Evolutionary conservation across 2,888 invertebrate species (phyloP).

Genomic region (Melieria crassipennis): DNA sequence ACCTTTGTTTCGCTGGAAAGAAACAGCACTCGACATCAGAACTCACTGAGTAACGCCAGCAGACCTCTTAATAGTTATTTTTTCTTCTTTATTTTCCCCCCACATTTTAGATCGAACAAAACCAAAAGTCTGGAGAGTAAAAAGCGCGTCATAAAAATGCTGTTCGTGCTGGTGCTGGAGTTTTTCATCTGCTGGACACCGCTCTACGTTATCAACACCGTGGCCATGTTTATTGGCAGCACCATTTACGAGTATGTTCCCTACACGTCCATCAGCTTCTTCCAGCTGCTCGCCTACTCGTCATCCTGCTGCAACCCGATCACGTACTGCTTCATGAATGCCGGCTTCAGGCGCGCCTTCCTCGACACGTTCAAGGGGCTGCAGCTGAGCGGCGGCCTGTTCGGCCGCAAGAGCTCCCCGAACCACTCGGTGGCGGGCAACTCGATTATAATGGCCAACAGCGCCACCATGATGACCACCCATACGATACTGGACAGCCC

Average conservation of each 20-base stretch:
- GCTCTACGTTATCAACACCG: constrained; percentile 81
- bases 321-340: constrained; percentile 93
- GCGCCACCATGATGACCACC: constrained; percentile 53
- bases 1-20: too few relatives aligned
- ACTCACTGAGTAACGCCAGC: too few relatives aligned
- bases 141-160: constrained; percentile 79
- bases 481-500: constrained; percentile 57
- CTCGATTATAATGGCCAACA: constrained; percentile 57
- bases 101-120: constrained; percentile 53
- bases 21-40: too few relatives aligned
- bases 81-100: background rate
- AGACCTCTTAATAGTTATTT: background rate
- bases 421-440: constrained; percentile 54
- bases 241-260: constrained; percentile 78
- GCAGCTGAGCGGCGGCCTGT: constrained; percentile 48
- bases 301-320: constrained; percentile 91
- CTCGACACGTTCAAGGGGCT: constrained; percentile 75
- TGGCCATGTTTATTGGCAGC: constrained; percentile 76
- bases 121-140: constrained; percentile 62
- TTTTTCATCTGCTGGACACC: constrained; percentile 95
- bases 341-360: constrained; percentile 85
- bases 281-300: constrained; percentile 83
- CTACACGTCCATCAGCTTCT: constrained; percentile 75
- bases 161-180: constrained; percentile 88
- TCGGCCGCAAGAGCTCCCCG: constrained; percentile 51